Evolutionary conservation across 1,140 invertebrate species (phyloP).

Genomic region (Cydia strobilella): DNA sequence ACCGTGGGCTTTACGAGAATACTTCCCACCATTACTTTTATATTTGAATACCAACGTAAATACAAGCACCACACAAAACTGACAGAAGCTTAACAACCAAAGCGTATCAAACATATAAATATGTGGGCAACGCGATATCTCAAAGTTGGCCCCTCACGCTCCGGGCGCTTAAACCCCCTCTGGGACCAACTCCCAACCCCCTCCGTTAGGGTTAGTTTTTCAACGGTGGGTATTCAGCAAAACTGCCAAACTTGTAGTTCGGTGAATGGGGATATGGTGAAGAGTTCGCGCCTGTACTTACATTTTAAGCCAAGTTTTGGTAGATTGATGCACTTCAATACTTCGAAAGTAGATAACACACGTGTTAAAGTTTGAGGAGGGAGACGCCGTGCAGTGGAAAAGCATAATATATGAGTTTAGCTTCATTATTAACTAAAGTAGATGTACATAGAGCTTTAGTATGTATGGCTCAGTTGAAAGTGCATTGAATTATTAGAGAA

Average conservation of each 20-base stretch:
- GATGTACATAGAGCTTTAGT: too few species aligned
- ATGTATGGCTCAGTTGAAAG: too few species aligned
- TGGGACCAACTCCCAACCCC: constrained; percentile 12
- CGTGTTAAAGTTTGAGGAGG: background rate
- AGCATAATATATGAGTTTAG: background rate
- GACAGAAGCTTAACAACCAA: background rate
- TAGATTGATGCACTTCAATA: constrained; percentile 10
- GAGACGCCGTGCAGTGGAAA: background rate
- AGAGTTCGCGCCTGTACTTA: background rate
- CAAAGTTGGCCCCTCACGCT: constrained; percentile 19
- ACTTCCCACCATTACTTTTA: too few species aligned
- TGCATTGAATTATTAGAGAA: too few species aligned
- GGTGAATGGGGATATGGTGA: background rate
- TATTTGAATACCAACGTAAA: background rate
- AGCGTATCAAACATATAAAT: constrained; percentile 16
- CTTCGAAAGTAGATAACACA: background rate
- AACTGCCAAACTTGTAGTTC: constrained; percentile 25
- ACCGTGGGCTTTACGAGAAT: too few species aligned
- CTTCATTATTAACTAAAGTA: background rate
- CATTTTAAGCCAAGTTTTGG: constrained; percentile 3
- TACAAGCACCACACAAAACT: background rate
- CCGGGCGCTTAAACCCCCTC: constrained; percentile 11
- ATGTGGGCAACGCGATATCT: constrained; percentile 26
- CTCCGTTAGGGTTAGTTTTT: constrained; percentile 25
- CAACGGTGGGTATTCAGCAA: constrained; percentile 11